Evolutionary conservation across 35 echinoderm and acorn worm genomes (phyloP).

Genomic region (Strongylocentrotus purpuratus): DNA sequence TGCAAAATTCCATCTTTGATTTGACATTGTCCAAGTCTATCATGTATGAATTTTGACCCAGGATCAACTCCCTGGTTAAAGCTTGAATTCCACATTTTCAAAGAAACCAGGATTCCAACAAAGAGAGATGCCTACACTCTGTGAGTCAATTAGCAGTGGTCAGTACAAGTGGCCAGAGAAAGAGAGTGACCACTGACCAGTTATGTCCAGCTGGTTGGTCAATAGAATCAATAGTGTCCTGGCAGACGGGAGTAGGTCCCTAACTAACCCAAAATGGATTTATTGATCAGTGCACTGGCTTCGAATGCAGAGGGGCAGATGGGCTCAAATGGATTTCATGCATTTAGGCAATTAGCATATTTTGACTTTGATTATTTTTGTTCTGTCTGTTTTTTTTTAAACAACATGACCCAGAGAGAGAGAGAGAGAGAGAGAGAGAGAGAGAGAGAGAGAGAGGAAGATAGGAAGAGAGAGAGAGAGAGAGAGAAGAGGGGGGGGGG

Average conservation of each 20-base stretch:
- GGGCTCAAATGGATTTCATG: neutral
- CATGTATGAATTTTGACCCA: too few species aligned
- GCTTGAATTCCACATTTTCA: too few species aligned
- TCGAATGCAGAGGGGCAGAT: neutral
- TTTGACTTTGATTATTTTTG: neutral
- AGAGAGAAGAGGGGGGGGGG: too few species aligned
- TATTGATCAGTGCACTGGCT: neutral
- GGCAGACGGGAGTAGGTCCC: neutral
- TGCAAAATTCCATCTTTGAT: too few species aligned
- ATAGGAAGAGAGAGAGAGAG: too few species aligned
- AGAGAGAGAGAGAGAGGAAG: too few species aligned
- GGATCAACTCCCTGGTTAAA: too few species aligned
- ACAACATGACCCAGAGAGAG: too few species aligned
- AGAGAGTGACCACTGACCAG: neutral
- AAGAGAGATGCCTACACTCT: neutral
- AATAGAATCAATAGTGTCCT: neutral
- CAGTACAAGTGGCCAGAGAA: neutral
- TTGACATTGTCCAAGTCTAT: too few species aligned
- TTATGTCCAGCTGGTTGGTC: neutral
- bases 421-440: too few species aligned
- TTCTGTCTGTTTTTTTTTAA: neutral
- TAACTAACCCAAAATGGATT: constrained; percentile 1
- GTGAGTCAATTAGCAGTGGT: neutral
- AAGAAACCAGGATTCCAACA: neutral
- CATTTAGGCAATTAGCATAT: neutral